Evolutionary conservation across 2,113 vertebrate species (phyloP).

Genomic region (Pelodiscus sinensis): DNA sequence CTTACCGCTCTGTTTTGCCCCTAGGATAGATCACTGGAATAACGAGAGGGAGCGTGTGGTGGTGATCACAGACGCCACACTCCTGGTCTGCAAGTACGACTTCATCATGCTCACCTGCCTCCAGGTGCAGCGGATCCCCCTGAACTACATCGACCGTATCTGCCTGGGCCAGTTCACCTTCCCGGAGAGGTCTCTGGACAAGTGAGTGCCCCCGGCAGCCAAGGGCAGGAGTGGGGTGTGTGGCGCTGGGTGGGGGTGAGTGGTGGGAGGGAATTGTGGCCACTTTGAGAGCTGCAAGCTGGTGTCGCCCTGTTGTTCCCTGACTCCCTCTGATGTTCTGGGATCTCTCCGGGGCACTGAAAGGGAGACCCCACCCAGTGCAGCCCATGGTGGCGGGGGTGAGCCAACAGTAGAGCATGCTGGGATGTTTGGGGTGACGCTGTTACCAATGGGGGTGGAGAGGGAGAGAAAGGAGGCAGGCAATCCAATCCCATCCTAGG

Average conservation of each 20-base stretch:
- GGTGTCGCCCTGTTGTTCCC: not conserved
- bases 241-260: too few species aligned
- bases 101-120: conserved; percentile 85
- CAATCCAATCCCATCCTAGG: not conserved
- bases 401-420: not conserved
- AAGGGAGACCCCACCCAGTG: not conserved
- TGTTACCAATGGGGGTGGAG: not conserved
- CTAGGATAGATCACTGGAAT: conserved; percentile 88
- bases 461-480: not conserved
- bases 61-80: conserved; percentile 76
- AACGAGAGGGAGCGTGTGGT: conserved; percentile 85
- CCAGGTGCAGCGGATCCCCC: conserved; percentile 75
- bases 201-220: conserved; percentile 74
- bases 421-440: not conserved
- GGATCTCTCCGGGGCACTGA: not conserved
- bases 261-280: fast-evolving
- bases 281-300: not conserved
- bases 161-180: conserved; percentile 78
- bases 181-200: conserved; percentile 79
- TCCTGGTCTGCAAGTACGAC: conserved; percentile 86
- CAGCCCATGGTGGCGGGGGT: not conserved
- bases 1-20: not conserved
- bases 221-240: not conserved
- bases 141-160: conserved; percentile 78
- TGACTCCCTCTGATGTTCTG: not conserved